Base-by-base conservation (phyloP, 2,797 vertebrate species). In the Semotilus atromaculatus region DNA sequence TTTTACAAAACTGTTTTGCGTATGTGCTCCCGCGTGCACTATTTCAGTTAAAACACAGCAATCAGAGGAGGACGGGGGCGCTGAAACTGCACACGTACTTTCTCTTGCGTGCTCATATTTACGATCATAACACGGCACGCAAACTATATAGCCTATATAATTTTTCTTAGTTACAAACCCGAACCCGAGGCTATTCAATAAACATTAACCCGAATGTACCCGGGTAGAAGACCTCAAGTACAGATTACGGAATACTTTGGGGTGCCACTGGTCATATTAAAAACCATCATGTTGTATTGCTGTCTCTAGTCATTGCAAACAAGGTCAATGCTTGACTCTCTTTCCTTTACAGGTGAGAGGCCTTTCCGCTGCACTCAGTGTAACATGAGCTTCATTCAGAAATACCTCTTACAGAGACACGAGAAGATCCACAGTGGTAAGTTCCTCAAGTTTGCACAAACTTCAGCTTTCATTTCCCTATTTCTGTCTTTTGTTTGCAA, bases 341-440 rank as follows among this genome's bases (percentile, higher is more conserved):
- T 38, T 34, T 78, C 36, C 23, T 3, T 73, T 81, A 45, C 87
- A 97, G 96, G 98, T 85, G 98, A 99, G 92, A 94, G 98, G 92
- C 98, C 98, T 86, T 99, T 99, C 95, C 97, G 97, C 90, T 99
- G 98, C 95, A 97, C 94, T 92, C 98, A 99, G 93, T 99, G 98
- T 93, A 99, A 97, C 93, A 99, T 99, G 98, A 98, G 98, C 86
- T 99, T 99, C 95, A 99, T 99, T 90, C 98, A 99, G 95, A 99
- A 99, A 92, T 99, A 99, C 93, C 92, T 99, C 36, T 95, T 99
- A 78, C 98, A 99, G 94, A 94, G 98, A 68, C 98, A 99, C 0
- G 98, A 99, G 94, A 99, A 99, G 93, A 99, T 99, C 89, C 98
- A 99, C 91, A 99, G 98, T 40, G 95, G 96, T 96, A 91, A 92